Evolutionary conservation across 2,888 invertebrate species (phyloP).

Genomic region (Hartigia nigra): DNA sequence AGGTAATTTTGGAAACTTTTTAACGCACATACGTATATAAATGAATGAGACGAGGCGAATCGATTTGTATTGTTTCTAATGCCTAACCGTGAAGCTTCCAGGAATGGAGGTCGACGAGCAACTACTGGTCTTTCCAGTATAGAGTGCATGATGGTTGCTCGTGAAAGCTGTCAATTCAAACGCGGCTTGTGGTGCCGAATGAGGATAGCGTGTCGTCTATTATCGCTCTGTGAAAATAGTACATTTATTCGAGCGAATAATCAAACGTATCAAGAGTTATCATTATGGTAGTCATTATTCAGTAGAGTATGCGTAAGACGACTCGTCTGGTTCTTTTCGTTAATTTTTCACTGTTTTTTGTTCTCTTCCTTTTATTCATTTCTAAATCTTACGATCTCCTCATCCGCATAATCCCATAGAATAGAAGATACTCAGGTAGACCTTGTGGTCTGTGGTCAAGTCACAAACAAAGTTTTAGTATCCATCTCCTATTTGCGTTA

Average conservation of each 20-base stretch:
- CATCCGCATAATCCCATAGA: neutral
- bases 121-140: neutral
- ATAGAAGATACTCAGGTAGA: neutral
- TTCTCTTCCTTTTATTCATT: neutral
- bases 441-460: constrained; percentile 22
- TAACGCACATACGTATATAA: neutral
- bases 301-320: neutral
- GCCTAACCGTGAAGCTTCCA: neutral
- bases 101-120: neutral
- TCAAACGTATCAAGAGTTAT: too few relatives aligned
- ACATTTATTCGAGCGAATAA: neutral
- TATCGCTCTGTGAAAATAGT: neutral
- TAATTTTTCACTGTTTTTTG: neutral
- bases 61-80: neutral
- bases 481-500: constrained; percentile 11
- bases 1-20: neutral
- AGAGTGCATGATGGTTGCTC: neutral
- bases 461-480: constrained; percentile 7
- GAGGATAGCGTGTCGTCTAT: neutral
- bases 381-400: neutral
- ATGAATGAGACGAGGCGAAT: neutral
- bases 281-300: neutral
- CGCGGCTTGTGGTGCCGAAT: neutral
- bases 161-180: neutral
- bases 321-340: neutral